phyloP scores from a whole-genome alignment of 2,797 vertebrate species.

The Phataginus tetradactyla region DNA sequence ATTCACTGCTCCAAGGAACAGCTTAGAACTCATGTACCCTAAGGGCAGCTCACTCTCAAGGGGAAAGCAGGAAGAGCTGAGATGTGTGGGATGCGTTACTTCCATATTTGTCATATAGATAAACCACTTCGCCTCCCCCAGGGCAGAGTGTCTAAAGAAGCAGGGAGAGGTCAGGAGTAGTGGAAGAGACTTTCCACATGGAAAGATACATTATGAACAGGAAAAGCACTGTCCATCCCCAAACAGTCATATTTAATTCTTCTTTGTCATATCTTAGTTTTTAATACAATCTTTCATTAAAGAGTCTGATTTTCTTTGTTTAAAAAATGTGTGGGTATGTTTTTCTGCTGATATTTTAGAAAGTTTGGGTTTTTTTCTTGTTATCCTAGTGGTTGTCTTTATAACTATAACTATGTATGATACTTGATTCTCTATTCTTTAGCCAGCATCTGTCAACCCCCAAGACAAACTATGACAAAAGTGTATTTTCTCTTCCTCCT shows the following conservation, averaged over 20 bases:
- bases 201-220: neutral
- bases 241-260: neutral
- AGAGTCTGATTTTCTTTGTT: neutral
- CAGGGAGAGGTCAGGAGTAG: neutral
- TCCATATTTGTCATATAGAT: constrained; percentile 9
- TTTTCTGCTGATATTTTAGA: neutral
- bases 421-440: neutral
- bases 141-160: neutral
- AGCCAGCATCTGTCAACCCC: neutral
- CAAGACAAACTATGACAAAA: neutral
- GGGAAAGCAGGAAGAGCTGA: neutral
- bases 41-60: neutral
- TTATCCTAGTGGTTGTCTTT: neutral
- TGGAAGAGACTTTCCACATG: neutral
- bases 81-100: neutral
- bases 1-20: neutral
- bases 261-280: neutral
- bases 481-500: neutral
- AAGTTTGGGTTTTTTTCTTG: neutral
- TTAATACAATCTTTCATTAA: neutral
- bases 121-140: neutral
- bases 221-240: neutral
- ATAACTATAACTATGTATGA: neutral
- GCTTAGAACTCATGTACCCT: neutral
- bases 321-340: neutral